Base-by-base conservation (phyloP, 1,140 invertebrate genomes). In the Pantala flavescens region DNA sequence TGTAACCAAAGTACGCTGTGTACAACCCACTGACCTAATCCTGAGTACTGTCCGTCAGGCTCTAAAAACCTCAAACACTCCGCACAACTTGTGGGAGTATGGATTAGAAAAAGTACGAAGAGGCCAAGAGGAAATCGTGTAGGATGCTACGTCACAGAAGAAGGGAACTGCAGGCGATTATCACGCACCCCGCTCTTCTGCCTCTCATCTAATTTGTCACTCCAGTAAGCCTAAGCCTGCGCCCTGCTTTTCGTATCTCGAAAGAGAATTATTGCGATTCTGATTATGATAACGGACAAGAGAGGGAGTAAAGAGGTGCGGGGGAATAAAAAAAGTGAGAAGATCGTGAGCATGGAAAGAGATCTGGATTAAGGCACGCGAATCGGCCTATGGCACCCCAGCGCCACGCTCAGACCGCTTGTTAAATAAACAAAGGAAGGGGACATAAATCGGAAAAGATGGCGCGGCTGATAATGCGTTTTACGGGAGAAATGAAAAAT, bases 151-250 rank as follows among this genome's bases (percentile, higher is more conserved):
- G 28, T 36, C 28, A 36, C 28, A 36, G n/a, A n/a, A n/a, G n/a
- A 36, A 36, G 28, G 28, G 28, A 36, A 36, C n/a, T 21, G 1
- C 49, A 14, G 12, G 49, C 49, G 16, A 16, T 63, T 21, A 16
- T 21, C n/a, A 63, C 49, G 49, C 2, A 14, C 49, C 49, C 49
- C 49, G 12, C 14, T 12, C 49, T 12, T 7, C 14, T 19, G 28
- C 49, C 49, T 63, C 49, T 63, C 49, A 63, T 63, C 49, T 63
- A 63, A 63, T 63, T 63, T 63, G 49, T 63, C 49, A 63, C 49
- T 63, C 49, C 49, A 63, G 49, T 63, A 63, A 63, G 49, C 49
- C 49, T 63, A 63, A 63, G 49, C 49, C 49, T 3, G 49, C 12
- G 49, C 49, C 49, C 49, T 63, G 49, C 49, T 21, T 63, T 14